Conservation (phyloP, 2,888 invertebrate species). For the Oxytorus armatus region DNA sequence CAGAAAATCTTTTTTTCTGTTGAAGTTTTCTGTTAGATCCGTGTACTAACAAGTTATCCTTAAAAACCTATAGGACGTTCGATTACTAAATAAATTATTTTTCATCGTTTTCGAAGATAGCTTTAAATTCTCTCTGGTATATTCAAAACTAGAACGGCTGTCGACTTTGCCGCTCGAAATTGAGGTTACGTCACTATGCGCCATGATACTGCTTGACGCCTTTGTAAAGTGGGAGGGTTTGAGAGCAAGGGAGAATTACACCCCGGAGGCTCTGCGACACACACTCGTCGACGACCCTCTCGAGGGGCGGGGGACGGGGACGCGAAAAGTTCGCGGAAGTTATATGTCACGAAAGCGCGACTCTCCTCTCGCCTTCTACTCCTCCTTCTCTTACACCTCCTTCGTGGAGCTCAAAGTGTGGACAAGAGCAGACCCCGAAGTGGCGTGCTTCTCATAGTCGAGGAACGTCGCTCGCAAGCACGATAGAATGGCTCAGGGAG, state of each 20-base stretch:
- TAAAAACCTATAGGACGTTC: neutral
- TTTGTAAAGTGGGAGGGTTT: slow-evolving; percentile 15
- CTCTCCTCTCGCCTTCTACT: neutral
- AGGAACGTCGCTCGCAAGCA: slow-evolving; percentile 71
- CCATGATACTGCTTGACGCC: slow-evolving; percentile 27
- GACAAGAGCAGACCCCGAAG: slow-evolving; percentile 66
- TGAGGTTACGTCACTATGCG: slow-evolving; percentile 50
- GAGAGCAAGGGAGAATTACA: slow-evolving; percentile 43
- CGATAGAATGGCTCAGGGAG: slow-evolving; percentile 8
- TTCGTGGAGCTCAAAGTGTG: slow-evolving; percentile 68
- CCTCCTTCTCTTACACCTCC: neutral
- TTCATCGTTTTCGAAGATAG: neutral
- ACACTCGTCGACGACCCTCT: slow-evolving; percentile 21
- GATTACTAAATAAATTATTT: neutral
- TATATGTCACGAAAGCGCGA: neutral
- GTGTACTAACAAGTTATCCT: neutral
- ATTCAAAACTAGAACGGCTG: slow-evolving; percentile 4
- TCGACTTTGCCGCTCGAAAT: slow-evolving; percentile 22
- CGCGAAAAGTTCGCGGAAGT: slow-evolving; percentile 41
- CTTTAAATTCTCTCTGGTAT: neutral
- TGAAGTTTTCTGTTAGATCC: neutral
- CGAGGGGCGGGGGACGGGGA: no score
- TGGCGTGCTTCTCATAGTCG: slow-evolving; percentile 69
- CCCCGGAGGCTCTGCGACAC: slow-evolving; percentile 44
- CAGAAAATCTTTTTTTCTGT: neutral